Base-by-base conservation (phyloP, 2,797 vertebrate genomes). In the Holocentrus rufus region DNA sequence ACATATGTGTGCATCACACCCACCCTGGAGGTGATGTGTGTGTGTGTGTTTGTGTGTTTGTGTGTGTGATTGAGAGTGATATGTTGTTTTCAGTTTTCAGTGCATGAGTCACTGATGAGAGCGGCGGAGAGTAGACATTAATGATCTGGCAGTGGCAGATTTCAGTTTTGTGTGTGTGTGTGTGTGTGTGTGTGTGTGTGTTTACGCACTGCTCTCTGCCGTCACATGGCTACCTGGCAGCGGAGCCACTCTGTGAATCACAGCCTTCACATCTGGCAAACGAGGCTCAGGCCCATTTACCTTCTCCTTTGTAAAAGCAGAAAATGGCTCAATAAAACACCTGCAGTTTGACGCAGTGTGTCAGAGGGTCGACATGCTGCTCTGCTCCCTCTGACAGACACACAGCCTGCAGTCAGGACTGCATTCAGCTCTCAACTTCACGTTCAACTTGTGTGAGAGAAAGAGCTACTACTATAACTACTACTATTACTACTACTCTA, bases 91-190 rank as follows among this genome's bases (percentile, higher is more conserved):
- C n/a, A n/a, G n/a, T 34, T 39, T 39, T 39, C 36, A 39, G 36
- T 39, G 8, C 36, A 34, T 34, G 31, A 34, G 31, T 74, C 13
- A 25, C 25, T 13, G 9, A 25, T 15, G 10, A 63, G 61, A 79
- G 69, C 20, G 68, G 49, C 56, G 77, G 39, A 42, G 65, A 56
- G 59, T 20, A 36, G 47, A 75, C 65, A 31, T 58, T 84, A 74
- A 76, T 76, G 72, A 79, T 72, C 60, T 52, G 65, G 74, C 56
- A 18, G 25, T 36, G 25, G 30, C 22, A 25, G 27, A 22, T 10
- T 15, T 31, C 20, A 34, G 8, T 39, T 10, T 10, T 39, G 7
- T 10, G 9, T 10, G 9, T 8, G 36, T 39, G 36, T 39, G 36
- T 39, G 8, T 39, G 36, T 39, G 36, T 54, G 39, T 46, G 62